Evolutionary conservation across 1,140 invertebrate species (phyloP).

Genomic region (Plutomurus gul): DNA sequence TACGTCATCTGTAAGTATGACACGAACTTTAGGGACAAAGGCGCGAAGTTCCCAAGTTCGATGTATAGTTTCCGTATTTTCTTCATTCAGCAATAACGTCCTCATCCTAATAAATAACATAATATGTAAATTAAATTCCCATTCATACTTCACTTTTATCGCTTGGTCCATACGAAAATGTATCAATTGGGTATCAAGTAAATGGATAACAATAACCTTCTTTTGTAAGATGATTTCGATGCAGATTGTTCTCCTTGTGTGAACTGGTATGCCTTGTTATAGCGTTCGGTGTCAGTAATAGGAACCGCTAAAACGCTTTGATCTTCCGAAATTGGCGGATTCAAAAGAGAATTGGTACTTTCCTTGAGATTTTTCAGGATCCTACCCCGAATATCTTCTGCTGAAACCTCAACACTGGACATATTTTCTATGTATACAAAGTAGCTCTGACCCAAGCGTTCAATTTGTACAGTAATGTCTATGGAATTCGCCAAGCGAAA

Average conservation of each 20-base stretch:
- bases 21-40: neutral
- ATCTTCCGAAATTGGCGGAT: neutral
- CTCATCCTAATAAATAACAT: too few relatives aligned
- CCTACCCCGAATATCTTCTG: slow-evolving; percentile 70
- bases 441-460: slow-evolving; percentile 62
- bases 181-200: too few relatives aligned
- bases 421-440: slow-evolving; percentile 67
- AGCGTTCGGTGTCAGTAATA: too few relatives aligned
- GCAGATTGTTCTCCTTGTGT: too few relatives aligned
- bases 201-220: too few relatives aligned
- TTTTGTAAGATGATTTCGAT: too few relatives aligned
- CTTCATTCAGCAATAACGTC: too few relatives aligned
- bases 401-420: slow-evolving; percentile 70
- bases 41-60: neutral
- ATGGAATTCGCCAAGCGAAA: slow-evolving; percentile 68
- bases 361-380: slow-evolving; percentile 53
- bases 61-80: neutral
- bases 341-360: neutral
- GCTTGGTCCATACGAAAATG: too few relatives aligned
- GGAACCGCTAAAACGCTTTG: too few relatives aligned
- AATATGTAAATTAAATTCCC: too few relatives aligned
- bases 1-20: slow-evolving; percentile 38
- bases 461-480: slow-evolving; percentile 72
- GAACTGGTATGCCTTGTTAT: too few relatives aligned
- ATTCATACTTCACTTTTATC: too few relatives aligned